A percentile compares a stretch with the other conserved stretches of the same genome.
Conservation (phyloP, 2,888 invertebrate genomes). For the Dendrolimus houi region DNA sequence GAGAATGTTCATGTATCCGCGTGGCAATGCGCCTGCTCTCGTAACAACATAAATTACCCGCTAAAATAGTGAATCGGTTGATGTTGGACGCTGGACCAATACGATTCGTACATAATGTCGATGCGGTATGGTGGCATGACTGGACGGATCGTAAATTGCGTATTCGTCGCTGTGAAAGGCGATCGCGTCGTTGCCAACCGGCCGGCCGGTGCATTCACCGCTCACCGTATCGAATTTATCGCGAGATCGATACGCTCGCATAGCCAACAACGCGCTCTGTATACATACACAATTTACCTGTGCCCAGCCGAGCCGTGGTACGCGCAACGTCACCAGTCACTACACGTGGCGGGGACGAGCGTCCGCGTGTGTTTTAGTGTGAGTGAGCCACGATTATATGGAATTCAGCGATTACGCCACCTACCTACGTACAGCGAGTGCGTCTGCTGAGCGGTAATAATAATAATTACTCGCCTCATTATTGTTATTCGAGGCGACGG, state of each 20-base stretch:
- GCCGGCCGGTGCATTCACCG: slow-evolving; percentile 61
- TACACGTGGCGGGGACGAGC: slow-evolving; percentile 50
- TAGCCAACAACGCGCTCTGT: slow-evolving; percentile 36
- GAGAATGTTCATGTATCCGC: slow-evolving; percentile 56
- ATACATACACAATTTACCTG: slow-evolving; percentile 32
- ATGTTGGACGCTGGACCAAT: slow-evolving; percentile 16
- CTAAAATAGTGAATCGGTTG: neutral
- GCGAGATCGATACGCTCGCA: slow-evolving; percentile 56
- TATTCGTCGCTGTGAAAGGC: slow-evolving; percentile 62
- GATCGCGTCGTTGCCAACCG: slow-evolving; percentile 35
- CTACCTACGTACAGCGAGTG: slow-evolving; percentile 40
- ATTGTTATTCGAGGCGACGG: slow-evolving; percentile 48
- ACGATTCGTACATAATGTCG: slow-evolving; percentile 23
- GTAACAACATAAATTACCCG: slow-evolving; percentile 7
- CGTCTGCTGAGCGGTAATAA: slow-evolving; percentile 49
- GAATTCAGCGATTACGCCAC: slow-evolving; percentile 65
- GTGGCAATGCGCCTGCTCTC: slow-evolving; percentile 41
- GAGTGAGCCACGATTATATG: slow-evolving; percentile 48
- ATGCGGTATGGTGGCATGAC: slow-evolving; percentile 14
- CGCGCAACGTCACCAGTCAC: slow-evolving; percentile 51
- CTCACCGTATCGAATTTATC: slow-evolving; percentile 65
- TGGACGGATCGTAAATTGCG: slow-evolving; percentile 49
- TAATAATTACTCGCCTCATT: slow-evolving; percentile 60
- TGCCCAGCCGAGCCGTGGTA: slow-evolving; percentile 27
- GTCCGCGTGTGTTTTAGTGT: slow-evolving; percentile 19